Evolutionary conservation across 2,113 vertebrate genomes (phyloP), one percentile per base, ranked within the genome.

Genomic region (Alligator sinensis): DNA sequence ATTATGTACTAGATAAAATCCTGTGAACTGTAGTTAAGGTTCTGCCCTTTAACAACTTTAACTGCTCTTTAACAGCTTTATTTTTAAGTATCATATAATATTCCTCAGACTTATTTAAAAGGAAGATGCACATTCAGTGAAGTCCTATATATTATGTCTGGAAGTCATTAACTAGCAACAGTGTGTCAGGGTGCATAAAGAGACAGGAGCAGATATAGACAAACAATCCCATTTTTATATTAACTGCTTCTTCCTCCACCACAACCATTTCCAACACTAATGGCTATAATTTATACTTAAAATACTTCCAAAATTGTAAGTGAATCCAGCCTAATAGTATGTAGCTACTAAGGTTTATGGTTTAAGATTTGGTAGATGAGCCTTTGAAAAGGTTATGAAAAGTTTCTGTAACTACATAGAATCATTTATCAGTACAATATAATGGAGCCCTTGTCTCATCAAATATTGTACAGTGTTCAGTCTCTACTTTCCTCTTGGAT

Each of bases 381-480:
- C 91, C 83, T 84, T 93, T 92, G 93, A 95, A 90, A 74, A 86
- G 96, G 61, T 96, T 92, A 88, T 95, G 88, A 95, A 87, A 92
- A 90, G 74, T 18, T 60, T 70, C 85, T 94, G 91, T 92, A 66
- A 88, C 91, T 47, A 47, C 8, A 47, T 47, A 47, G 47, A 47
- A 47, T 47, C 24, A 11, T 63, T 96, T 54, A 30, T 82, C 86
- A 34, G 3, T 16, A n/a, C 3, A 25, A 87, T 96, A 98, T 96
- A 98, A 94, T 28, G 86, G 83, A 80, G 76, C 83, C 89, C 97
- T 94, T 98, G 96, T 97, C 92, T 87, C 94, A 85, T 79, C 85
- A 27, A 28, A 96, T 81, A 86, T 89, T 97, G 64, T 92, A 93
- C 80, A 82, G 83, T 85, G 72, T 88, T 81, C 92, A 83, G 11